Evolutionary conservation across 2,797 vertebrate genomes (phyloP).

Genomic region (Lagocephalus sceleratus): DNA sequence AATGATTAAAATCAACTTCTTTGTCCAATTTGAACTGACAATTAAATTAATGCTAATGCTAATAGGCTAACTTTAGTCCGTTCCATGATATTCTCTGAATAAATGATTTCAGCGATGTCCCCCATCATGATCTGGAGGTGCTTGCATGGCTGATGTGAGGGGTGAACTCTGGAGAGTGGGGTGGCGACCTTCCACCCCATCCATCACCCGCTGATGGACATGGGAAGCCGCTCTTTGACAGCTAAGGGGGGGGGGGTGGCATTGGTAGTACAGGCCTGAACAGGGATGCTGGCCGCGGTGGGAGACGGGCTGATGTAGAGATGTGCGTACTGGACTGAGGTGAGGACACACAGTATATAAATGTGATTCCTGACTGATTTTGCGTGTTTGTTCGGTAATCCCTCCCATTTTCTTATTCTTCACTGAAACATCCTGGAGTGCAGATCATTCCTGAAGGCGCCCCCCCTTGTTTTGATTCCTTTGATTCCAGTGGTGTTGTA

Average conservation of each 20-base stretch:
- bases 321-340: slow-evolving; percentile 56
- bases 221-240: slow-evolving; percentile 80
- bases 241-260: slow-evolving; percentile 38
- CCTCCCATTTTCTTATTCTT: slow-evolving; percentile 57
- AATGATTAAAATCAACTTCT: too few species aligned
- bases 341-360: slow-evolving; percentile 49
- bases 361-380: slow-evolving; percentile 49
- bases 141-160: slow-evolving; percentile 74
- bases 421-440: slow-evolving; percentile 53
- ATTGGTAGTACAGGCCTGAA: slow-evolving; percentile 50
- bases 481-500: slow-evolving; percentile 12
- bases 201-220: slow-evolving; percentile 82
- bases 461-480: slow-evolving; percentile 47
- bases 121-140: slow-evolving; percentile 60
- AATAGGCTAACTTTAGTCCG: too few species aligned
- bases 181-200: slow-evolving; percentile 81
- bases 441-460: slow-evolving; percentile 47
- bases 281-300: slow-evolving; percentile 35
- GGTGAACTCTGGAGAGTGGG: slow-evolving; percentile 75
- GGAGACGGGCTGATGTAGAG: slow-evolving; percentile 1
- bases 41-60: too few species aligned
- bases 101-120: slow-evolving; percentile 51
- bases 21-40: too few species aligned
- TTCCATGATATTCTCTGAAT: slow-evolving; percentile 27
- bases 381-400: slow-evolving; percentile 55